These are phyloP conservation scores for Matsumurasca onukii DNA, from an alignment of 1,140 invertebrate genomes.

Conservation along the genomic window DNA sequence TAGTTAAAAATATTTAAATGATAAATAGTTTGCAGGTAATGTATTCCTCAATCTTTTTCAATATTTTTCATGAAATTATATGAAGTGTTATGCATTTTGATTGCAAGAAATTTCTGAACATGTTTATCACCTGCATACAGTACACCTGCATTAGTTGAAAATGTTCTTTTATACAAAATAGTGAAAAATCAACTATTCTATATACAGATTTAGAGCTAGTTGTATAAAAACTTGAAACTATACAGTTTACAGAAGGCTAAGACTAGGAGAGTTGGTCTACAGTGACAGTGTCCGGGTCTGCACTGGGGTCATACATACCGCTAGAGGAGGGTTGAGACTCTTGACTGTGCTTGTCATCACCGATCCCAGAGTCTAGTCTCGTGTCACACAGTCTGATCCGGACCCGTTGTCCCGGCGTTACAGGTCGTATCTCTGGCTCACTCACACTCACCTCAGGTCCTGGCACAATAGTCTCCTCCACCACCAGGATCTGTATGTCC, in stretches of 20 bases:
- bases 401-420: slow-evolving; percentile 35
- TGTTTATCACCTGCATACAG: too few relatives aligned
- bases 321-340: slow-evolving; percentile 39
- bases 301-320: slow-evolving; percentile 32
- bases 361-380: slow-evolving; percentile 39
- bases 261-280: slow-evolving; percentile 4
- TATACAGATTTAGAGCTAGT: not conserved
- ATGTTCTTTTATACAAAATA: too few relatives aligned
- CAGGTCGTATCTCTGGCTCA: not conserved
- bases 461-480: not conserved
- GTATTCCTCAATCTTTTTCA: too few relatives aligned
- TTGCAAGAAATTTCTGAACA: too few relatives aligned
- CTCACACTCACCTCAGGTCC: not conserved
- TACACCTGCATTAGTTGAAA: too few relatives aligned
- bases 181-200: slow-evolving; percentile 13
- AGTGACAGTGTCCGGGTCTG: not conserved
- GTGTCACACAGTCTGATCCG: slow-evolving; percentile 40
- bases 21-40: too few relatives aligned
- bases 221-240: slow-evolving; percentile 3
- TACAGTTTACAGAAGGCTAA: too few relatives aligned
- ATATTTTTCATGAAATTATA: too few relatives aligned
- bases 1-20: too few relatives aligned
- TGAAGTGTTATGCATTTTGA: too few relatives aligned
- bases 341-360: slow-evolving; percentile 40
- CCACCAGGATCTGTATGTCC: slow-evolving; percentile 31